Conservation (phyloP, 2,797 vertebrate genomes). For the Leucoraja ocellata region DNA sequence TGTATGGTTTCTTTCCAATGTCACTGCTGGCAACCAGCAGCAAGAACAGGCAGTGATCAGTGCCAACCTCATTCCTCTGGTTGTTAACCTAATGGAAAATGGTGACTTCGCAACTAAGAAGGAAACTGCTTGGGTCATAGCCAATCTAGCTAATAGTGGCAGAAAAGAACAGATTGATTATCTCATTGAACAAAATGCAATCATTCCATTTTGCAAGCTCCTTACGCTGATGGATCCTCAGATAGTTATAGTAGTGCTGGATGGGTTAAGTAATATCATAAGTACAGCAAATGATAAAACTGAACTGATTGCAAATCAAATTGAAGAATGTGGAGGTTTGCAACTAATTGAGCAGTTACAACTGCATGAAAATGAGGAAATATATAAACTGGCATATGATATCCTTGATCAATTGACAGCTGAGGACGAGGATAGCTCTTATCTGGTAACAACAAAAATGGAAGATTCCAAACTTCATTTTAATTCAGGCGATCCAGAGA, state of each 20-base stretch:
- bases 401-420: constrained; percentile 84
- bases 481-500: constrained; percentile 97
- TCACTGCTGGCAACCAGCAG: constrained; percentile 97
- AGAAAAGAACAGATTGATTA: constrained; percentile 98
- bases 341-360: constrained; percentile 97
- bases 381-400: constrained; percentile 99
- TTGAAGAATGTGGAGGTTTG: constrained; percentile 96
- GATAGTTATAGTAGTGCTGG: constrained; percentile 93
- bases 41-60: constrained; percentile 98
- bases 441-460: constrained; percentile 89
- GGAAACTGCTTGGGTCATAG: constrained; percentile 98
- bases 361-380: constrained; percentile 98
- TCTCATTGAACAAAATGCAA: constrained; percentile 92
- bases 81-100: constrained; percentile 97
- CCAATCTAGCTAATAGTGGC: constrained; percentile 97
- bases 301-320: constrained; percentile 91
- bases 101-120: constrained; percentile 98
- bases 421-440: constrained; percentile 94
- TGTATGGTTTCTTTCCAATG: constrained; percentile 98
- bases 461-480: constrained; percentile 95
- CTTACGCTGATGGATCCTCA: constrained; percentile 95
- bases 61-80: constrained; percentile 93
- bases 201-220: constrained; percentile 95
- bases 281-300: constrained; percentile 98
- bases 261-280: constrained; percentile 97